These are phyloP conservation scores for Chanos chanos DNA, from an alignment of 2,797 vertebrate genomes.

Conservation along the genomic window DNA sequence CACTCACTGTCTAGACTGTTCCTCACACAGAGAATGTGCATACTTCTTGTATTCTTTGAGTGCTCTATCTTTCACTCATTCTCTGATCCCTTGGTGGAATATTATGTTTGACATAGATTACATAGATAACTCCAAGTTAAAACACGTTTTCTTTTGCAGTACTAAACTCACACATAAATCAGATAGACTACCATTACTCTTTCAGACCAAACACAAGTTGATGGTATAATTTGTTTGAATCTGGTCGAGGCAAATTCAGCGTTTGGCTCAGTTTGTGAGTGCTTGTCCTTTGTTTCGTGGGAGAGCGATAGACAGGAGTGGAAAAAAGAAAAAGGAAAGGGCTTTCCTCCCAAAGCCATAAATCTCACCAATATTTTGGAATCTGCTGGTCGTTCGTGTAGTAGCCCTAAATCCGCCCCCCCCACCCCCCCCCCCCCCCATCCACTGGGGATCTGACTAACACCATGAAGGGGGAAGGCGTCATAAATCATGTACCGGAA, in stretches of 20 bases:
- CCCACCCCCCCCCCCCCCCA: neutral
- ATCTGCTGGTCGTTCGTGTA: conserved; percentile 41
- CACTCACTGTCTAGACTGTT: no score
- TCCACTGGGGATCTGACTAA: conserved; percentile 40
- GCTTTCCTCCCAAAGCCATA: conserved; percentile 50
- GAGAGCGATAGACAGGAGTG: conserved; percentile 29
- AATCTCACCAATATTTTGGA: conserved; percentile 66
- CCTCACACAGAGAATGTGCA: no score
- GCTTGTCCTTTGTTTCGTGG: conserved; percentile 25
- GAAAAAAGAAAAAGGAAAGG: conserved; percentile 13
- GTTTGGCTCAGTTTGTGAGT: neutral
- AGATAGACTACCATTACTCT: no score
- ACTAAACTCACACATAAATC: no score
- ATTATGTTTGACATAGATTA: no score
- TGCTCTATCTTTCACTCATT: no score
- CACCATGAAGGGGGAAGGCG: conserved; percentile 35
- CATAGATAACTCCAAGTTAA: no score
- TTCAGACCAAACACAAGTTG: neutral
- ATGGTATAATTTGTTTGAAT: conserved; percentile 11
- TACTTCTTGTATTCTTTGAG: no score
- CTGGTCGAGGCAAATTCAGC: neutral
- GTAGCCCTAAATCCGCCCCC: conserved; percentile 57
- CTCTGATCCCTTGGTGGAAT: no score
- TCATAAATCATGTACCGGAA: conserved; percentile 62
- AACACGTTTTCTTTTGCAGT: no score